Percentiles rank a stretch among this genome's conserved stretches.
phyloP scores from a whole-genome alignment of 2,888 invertebrate species.

The Callyntrura sp. region DNA sequence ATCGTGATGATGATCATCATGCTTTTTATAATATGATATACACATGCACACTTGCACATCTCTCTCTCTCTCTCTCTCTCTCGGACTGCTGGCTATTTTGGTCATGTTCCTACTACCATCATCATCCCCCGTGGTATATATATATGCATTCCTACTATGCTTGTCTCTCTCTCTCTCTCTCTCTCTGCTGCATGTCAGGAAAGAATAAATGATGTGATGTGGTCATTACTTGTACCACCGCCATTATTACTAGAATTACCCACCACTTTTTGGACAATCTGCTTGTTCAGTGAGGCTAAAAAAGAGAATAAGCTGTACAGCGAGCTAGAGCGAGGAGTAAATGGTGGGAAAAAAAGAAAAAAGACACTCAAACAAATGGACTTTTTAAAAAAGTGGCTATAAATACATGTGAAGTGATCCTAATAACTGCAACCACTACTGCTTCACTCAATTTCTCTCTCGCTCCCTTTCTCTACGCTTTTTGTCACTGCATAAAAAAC shows the following conservation, averaged over 20 bases:
- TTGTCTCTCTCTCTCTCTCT: no score
- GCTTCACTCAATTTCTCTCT: conserved; percentile 8
- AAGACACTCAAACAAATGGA: conserved; percentile 18
- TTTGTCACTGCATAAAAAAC: conserved; percentile 22
- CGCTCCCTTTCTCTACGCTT: neutral
- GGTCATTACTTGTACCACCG: neutral
- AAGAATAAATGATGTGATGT: neutral
- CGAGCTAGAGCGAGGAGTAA: neutral
- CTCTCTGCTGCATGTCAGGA: neutral
- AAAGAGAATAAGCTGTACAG: neutral
- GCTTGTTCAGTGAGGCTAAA: conserved; percentile 20
- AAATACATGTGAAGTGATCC: conserved; percentile 45
- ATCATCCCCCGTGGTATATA: no score
- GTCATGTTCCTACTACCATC: neutral
- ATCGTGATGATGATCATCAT: conserved; percentile 20
- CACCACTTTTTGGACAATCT: conserved; percentile 57
- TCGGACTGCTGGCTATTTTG: conserved; percentile 7
- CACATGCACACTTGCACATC: conserved; percentile 23
- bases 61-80: neutral
- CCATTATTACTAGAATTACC: conserved; percentile 13
- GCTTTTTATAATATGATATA: conserved; percentile 22
- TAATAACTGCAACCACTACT: neutral
- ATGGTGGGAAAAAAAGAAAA: conserved; percentile 43
- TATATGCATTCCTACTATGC: no score
- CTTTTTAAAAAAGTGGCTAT: conserved; percentile 40